Evolutionary conservation across 2,888 invertebrate genomes (phyloP), one percentile per base, ranked within the genome.

Genomic region (Blastobasis adustella): DNA sequence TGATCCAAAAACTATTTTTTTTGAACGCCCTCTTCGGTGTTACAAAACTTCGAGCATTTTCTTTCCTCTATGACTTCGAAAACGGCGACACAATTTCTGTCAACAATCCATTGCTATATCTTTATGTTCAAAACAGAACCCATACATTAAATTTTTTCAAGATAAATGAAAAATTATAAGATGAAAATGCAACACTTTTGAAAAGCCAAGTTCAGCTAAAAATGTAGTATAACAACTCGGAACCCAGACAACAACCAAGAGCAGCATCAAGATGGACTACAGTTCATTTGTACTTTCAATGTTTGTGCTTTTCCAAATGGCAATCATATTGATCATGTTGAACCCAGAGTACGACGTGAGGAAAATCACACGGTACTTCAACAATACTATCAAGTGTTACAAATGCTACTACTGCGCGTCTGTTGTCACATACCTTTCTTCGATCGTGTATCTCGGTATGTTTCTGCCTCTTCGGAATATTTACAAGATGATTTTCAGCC

Each of bases 361-460:
- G 4, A 77, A 70, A 52, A 58, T 82, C 7, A 69, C 71, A 6
- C 52, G 56, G 4, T 65, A 57, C 38, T 60, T 85, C 6, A 70
- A 72, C 44, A 49, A 54, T 2, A 46, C 63, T 4, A 63, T 63
- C 0, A 73, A 61, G 44, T 41, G 44, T 0, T 62, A 75, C 58
- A 76, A 58, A 49, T 58, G 50, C 8, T 54, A 53, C 1, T 79
- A 73, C 45, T 58, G 67, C 4, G 37, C 64, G 1, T 46, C 57
- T 0, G 49, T 74, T 2, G 50, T 54, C 5, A 23, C 65, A 6
- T 85, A 85, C 54, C 78, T 85, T 23, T 49, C 56, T 10, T 58
- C 69, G 4, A 63, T 85, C 7, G n/a, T 79, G 0, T 83, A 82
- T 51, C 64, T 78, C 0, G 84, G 85, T 9, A 80, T 85, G 71